These are phyloP conservation scores for Daubentonia madagascariensis DNA, from an alignment of 2,113 vertebrate genomes.

Conservation along the genomic window DNA sequence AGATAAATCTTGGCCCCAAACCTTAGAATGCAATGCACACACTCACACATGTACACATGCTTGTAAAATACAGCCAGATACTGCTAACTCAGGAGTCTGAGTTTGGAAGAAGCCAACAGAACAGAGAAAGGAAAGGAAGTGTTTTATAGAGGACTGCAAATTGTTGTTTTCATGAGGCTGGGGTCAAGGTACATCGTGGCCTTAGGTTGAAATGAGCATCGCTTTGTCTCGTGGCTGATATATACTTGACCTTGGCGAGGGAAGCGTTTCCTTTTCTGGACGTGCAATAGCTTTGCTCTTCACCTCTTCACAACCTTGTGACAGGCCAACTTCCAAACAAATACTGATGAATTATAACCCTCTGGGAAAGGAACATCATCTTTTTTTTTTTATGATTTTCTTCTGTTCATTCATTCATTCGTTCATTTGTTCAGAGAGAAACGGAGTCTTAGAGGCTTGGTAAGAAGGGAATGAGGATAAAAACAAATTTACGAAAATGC, in stretches of 20 bases:
- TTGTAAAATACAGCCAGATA: slow-evolving; percentile 75
- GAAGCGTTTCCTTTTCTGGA: slow-evolving; percentile 4
- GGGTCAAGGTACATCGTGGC: slow-evolving; percentile 69
- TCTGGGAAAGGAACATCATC: not conserved
- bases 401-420: not conserved
- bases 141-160: slow-evolving; percentile 75
- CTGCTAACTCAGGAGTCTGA: slow-evolving; percentile 77
- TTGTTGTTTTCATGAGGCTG: slow-evolving; percentile 73
- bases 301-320: slow-evolving; percentile 8
- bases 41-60: not conserved
- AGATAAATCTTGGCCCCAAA: slow-evolving; percentile 77
- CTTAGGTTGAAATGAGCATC: slow-evolving; percentile 58
- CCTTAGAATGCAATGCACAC: slow-evolving; percentile 77
- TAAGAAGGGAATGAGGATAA: not conserved
- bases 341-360: slow-evolving; percentile 43
- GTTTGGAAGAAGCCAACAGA: slow-evolving; percentile 61
- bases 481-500: not conserved
- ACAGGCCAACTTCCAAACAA: slow-evolving; percentile 59
- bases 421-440: not conserved
- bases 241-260: not conserved
- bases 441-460: not conserved
- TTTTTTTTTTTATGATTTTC: not conserved
- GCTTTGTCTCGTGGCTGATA: slow-evolving; percentile 53
- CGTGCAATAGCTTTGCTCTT: slow-evolving; percentile 38
- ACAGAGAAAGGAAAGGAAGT: slow-evolving; percentile 41